Base-by-base conservation (phyloP, 2,113 vertebrate genomes). In the Heptranchias perlo region DNA sequence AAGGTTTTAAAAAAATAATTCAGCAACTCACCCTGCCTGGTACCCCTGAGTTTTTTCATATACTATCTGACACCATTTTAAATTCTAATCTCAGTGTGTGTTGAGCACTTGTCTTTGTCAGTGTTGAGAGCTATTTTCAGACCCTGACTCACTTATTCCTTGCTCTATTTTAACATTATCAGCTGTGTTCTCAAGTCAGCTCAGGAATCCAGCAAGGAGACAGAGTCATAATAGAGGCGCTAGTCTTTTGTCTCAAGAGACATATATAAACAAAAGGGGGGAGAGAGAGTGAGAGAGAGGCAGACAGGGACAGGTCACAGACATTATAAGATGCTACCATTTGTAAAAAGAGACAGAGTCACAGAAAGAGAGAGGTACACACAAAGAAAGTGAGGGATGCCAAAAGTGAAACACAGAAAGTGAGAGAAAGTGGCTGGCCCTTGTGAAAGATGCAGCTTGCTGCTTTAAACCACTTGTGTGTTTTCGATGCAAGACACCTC, bases 91-190 rank as follows among this genome's bases (percentile, higher is more conserved):
- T 95, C 44, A 8, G 47, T 69, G 94, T 95, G 94, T 31, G 94
- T 35, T 16, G 39, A 35, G 94, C 94, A 95, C 64, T 95, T 49
- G 65, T 52, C 94, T 95, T 67, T 95, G 64, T 95, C 94, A 69
- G 47, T 52, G 94, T 28, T 4, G 3, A 65, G 94, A 95, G 65
- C 47, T 95, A 95, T 95, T 95, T 95, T 69, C 65, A 95, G 64
- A 49, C 28, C 28, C 25, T 95, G 94, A 95, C 94, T 95, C 94
- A 95, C 23, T 95, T 95, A 28, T 95, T 95, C 94, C 94, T 52
- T 47, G 44, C 94, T 14, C 13, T 95, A 67, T 95, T 95, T 95
- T 16, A 73, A 52, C 65, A 35, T 69, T 47, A 93, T 93, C 58
- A 93, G 89, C 58, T 93, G 89, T 62, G 86, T 89, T 89, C 86